Evolutionary conservation across 2,888 invertebrate species (phyloP), one percentile per base, ranked within the genome.

Genomic region (Platynereis dumerilii): DNA sequence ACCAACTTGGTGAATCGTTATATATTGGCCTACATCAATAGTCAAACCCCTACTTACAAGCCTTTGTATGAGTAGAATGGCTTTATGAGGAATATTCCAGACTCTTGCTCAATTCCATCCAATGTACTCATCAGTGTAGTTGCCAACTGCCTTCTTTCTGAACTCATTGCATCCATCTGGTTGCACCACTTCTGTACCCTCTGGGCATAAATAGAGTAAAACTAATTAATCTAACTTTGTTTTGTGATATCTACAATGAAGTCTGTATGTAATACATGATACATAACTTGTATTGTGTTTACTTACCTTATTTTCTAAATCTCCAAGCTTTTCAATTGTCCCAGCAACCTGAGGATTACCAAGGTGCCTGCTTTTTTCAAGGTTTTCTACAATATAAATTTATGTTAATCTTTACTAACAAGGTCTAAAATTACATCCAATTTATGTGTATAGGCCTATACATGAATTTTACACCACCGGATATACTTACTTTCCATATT

Each of bases 31-130:
- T n/a, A n/a, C n/a, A n/a, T n/a, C n/a, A n/a, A n/a, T n/a, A n/a
- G n/a, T n/a, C n/a, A n/a, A n/a, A n/a, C n/a, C 34, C 12, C 10
- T 28, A 62, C 69, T 64, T 45, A 72, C 72, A 22, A 48, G 15
- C 59, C 54, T 63, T 77, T 74, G 65, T 78, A 81, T 0, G 82
- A 83, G 65, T 77, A 83, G 74, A 83, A 77, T 2, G 83, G 83
- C 67, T 83, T 83, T 70, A 83, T 82, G 20, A 83, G 79, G 73
- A 83, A 83, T 20, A 83, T 78, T 17, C 82, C 83, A 1, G 81
- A 82, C 58, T 83, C 79, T 54, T 78, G 72, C 68, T 83, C 83
- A 28, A 83, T 79, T 24, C 71, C 68, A 53, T 82, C 80, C 15
- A 83, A 67, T 1, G 79, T 79, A 28, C 79, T 78, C 77, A 80